Evolutionary conservation across 2,797 vertebrate species (phyloP).

Genomic region (Sebastes alutus): DNA sequence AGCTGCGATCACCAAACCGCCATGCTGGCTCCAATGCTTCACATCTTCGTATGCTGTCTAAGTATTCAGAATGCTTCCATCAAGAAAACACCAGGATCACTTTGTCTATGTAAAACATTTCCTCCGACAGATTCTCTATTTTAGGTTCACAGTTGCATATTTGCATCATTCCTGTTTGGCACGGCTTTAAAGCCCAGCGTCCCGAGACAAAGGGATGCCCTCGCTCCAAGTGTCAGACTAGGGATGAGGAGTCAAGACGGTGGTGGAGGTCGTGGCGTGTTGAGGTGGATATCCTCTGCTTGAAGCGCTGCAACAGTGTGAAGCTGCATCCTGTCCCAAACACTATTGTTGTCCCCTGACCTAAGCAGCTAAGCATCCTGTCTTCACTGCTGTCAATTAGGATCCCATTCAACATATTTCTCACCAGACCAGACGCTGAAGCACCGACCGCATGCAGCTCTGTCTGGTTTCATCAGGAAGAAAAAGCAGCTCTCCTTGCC

Average conservation of each 20-base stretch:
- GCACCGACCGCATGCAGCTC: background rate
- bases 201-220: constrained; percentile 27
- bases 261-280: constrained; percentile 8
- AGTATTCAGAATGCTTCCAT: background rate
- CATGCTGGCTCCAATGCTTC: background rate
- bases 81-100: background rate
- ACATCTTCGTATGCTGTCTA: background rate
- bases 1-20: background rate
- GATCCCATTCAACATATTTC: constrained; percentile 1
- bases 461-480: background rate
- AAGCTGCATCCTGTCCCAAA: constrained; percentile 76
- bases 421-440: background rate
- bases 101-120: constrained; percentile 23
- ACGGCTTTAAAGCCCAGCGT: constrained; percentile 33
- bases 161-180: constrained; percentile 51
- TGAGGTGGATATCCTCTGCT: constrained; percentile 71
- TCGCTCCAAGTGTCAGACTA: constrained; percentile 19
- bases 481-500: background rate
- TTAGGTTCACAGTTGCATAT: constrained; percentile 10
- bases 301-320: constrained; percentile 27
- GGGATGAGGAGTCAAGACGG: constrained; percentile 30
- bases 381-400: constrained; percentile 14
- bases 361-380: constrained; percentile 48
- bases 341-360: constrained; percentile 61
- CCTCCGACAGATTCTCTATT: constrained; percentile 34